Evolutionary conservation across 2,888 invertebrate genomes (phyloP), one percentile per base, ranked within the genome.

Genomic region (Aleiodes testaceus): DNA sequence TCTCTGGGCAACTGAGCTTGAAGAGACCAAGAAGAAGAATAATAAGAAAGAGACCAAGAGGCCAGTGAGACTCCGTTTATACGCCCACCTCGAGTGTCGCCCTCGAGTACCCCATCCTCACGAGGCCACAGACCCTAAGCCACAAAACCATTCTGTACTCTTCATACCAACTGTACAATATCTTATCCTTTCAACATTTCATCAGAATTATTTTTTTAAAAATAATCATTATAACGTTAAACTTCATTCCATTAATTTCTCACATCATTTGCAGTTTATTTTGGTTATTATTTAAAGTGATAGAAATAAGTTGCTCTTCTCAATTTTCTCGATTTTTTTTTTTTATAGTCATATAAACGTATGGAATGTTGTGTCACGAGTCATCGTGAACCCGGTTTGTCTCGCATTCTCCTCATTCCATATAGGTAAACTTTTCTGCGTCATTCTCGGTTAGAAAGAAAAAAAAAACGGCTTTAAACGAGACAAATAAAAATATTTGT

Each of bases 51-150:
- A 53, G 44, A 66, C 59, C 18, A 61, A 36, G 59, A 63, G 42
- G 45, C 59, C 61, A 72, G 69, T 66, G 59, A 49, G 65, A 66
- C 69, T 72, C 66, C 75, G 72, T 76, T 79, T 76, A 79, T 79
- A 74, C 85, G 81, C 82, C 84, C 81, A 82, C 84, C 78, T 79
- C 71, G 73, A 78, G 75, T 75, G 79, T 78, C 77, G 74, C 79
- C 26, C 74, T 78, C 78, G 77, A 80, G 81, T 77, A 75, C 72
- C 66, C 80, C 70, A 69, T 61, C 47, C 66, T 70, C 63, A 9
- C 47, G 47, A 68, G 52, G 49, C 49, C 69, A 26, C 59, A 61
- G 53, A 70, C 59, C 63, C 47, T 52, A 63, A 42, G 45, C 49
- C 47, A 30, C 42, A 55, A 72, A 61, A 50, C 66, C 49, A 65